Conservation (phyloP, 2,113 vertebrate genomes). For the Oophaga pumilio region DNA sequence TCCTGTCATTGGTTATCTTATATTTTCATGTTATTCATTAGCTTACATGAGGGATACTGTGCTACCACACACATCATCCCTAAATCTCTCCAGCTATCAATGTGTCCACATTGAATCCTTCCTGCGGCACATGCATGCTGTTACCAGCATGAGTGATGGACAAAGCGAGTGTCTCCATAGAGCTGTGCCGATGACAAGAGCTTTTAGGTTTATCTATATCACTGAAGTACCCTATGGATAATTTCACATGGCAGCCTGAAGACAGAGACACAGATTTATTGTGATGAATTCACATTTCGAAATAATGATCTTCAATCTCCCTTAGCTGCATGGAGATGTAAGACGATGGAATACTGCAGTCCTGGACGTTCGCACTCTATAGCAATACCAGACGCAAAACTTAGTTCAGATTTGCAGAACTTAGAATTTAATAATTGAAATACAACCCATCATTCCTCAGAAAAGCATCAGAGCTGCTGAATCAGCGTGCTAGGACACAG, state of each 20-base stretch:
- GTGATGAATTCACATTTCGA: neutral
- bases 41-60: neutral
- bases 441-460: too few species aligned
- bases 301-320: neutral
- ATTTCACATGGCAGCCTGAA: constrained; percentile 24
- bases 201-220: constrained; percentile 5
- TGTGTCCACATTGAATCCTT: neutral
- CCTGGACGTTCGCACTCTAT: neutral
- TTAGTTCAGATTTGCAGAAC: neutral
- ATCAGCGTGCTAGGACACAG: neutral
- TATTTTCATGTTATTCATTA: neutral
- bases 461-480: too few species aligned
- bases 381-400: neutral
- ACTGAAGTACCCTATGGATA: neutral
- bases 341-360: neutral
- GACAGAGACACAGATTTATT: neutral
- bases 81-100: neutral
- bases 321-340: neutral
- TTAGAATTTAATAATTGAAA: neutral
- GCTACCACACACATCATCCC: neutral
- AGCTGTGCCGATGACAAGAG: constrained; percentile 13
- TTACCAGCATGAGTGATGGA: constrained; percentile 6
- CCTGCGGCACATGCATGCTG: neutral
- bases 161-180: neutral
- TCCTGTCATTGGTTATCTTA: neutral